phyloP scores from a whole-genome alignment of 53 echinoderm and acorn worm species.

The Actinopyga echinites region DNA sequence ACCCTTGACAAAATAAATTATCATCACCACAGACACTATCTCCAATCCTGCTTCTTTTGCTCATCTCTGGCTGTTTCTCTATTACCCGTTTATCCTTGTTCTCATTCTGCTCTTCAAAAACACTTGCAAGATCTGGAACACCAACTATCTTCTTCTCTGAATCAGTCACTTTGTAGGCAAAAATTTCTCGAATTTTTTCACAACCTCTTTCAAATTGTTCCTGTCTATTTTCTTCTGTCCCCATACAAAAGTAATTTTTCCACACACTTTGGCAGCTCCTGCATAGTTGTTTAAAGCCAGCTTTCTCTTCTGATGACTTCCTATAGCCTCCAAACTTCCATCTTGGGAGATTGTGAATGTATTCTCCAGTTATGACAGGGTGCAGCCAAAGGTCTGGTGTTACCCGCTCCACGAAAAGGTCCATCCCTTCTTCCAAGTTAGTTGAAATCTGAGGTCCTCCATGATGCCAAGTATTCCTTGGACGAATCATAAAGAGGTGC shows the following conservation, averaged over 20 bases:
- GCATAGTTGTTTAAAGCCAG: conserved; percentile 7
- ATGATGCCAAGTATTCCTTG: conserved; percentile 40
- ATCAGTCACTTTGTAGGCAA: background rate
- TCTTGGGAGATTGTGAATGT: conserved; percentile 74
- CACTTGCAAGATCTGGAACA: background rate
- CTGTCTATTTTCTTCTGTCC: background rate
- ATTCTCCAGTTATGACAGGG: conserved; percentile 68
- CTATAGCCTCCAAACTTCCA: conserved; percentile 69
- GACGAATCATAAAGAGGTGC: conserved; percentile 78
- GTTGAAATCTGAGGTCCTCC: conserved; percentile 46
- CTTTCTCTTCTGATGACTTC: background rate
- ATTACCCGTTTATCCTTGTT: background rate
- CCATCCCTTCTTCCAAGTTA: conserved; percentile 67
- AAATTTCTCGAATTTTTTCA: background rate
- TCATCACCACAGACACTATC: background rate
- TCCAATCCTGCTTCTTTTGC: background rate
- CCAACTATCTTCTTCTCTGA: background rate
- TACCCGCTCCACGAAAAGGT: conserved; percentile 67
- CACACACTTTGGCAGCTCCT: background rate
- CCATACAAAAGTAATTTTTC: background rate
- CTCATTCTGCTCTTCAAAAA: background rate
- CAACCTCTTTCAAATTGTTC: conserved; percentile 1
- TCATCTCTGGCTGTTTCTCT: background rate
- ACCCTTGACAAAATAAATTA: conserved; percentile 16
- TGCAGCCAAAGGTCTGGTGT: conserved; percentile 86